Percentiles rank a stretch among this genome's conserved stretches.
Evolutionary conservation across 2,113 vertebrate species (phyloP).

Genomic region (Conger conger): DNA sequence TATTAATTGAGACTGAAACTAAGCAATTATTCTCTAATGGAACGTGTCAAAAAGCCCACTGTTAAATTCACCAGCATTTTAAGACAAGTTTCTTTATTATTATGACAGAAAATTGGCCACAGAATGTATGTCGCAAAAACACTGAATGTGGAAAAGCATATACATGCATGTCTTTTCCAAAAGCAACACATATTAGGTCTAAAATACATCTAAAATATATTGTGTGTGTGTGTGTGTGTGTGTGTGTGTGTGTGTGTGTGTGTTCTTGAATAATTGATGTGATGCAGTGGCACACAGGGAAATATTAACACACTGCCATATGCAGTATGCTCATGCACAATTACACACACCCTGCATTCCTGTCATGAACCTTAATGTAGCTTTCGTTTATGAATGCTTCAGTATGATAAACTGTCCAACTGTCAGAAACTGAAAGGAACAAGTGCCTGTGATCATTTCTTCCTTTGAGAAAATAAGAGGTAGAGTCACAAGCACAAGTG

Average conservation of each 20-base stretch:
- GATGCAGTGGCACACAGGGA: neutral
- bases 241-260: neutral
- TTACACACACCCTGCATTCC: neutral
- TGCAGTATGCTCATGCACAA: neutral
- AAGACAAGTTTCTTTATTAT: neutral
- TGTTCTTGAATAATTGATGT: conserved; percentile 17
- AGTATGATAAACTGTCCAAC: neutral
- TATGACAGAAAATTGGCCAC: neutral
- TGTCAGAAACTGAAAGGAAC: neutral
- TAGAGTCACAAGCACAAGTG: too few species aligned
- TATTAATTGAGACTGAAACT: too few species aligned
- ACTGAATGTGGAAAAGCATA: neutral
- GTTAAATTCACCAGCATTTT: too few species aligned
- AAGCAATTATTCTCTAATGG: too few species aligned
- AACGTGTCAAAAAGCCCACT: too few species aligned
- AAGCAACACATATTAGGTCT: neutral
- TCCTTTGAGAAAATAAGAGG: too few species aligned
- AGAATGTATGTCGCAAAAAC: conserved; percentile 12
- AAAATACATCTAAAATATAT: too few species aligned
- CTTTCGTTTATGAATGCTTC: neutral
- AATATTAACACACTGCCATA: neutral
- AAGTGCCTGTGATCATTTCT: neutral
- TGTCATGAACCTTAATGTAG: neutral
- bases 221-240: neutral
- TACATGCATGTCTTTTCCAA: neutral